Percentiles rank a stretch among this genome's conserved stretches.
Evolutionary conservation across 2,797 vertebrate genomes (phyloP).

Genomic region (Sarcophilus harrisii): DNA sequence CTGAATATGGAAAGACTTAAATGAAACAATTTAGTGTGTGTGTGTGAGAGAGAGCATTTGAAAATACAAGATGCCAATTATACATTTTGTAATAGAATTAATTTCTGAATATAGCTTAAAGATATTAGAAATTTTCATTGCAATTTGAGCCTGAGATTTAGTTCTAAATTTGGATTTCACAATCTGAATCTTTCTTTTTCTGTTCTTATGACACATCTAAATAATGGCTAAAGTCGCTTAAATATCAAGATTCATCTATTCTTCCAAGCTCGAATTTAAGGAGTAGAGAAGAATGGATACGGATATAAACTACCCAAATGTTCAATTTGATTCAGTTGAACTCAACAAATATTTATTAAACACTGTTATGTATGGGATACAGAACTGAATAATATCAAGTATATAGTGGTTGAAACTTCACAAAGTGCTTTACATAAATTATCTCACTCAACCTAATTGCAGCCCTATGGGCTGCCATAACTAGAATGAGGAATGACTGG

Average conservation of each 20-base stretch:
- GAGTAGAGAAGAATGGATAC: background rate
- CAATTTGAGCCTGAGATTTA: background rate
- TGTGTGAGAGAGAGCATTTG: background rate
- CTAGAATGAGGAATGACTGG: background rate
- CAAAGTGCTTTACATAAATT: background rate
- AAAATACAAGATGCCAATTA: background rate
- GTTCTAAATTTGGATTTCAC: background rate
- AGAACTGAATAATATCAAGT: background rate
- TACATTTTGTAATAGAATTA: background rate
- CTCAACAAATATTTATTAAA: background rate
- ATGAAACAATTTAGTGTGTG: background rate
- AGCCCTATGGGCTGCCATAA: background rate
- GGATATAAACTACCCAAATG: background rate
- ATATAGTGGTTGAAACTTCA: background rate
- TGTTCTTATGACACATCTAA: background rate
- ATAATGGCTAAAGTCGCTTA: background rate
- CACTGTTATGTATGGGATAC: background rate
- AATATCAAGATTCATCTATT: background rate
- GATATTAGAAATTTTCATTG: background rate
- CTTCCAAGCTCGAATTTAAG: background rate
- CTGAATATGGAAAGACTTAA: background rate
- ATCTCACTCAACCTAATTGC: background rate
- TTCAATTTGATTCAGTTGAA: background rate
- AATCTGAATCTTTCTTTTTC: background rate
- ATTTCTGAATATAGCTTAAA: background rate